Percentiles rank a stretch among this genome's conserved stretches.
phyloP scores from a whole-genome alignment of 2,888 invertebrate species.

The Troides aeacus region DNA sequence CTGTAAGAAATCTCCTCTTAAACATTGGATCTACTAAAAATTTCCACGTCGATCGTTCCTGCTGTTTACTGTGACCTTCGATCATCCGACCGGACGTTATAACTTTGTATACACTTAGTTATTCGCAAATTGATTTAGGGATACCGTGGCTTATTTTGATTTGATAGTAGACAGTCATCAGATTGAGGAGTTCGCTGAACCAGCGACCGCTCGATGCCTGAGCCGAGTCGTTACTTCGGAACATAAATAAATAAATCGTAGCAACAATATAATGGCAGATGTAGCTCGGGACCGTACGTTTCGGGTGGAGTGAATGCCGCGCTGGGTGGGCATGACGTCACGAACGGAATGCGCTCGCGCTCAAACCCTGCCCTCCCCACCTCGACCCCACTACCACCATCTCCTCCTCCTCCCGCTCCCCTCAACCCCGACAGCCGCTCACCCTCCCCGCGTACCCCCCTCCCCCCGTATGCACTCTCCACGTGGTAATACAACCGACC shows the following conservation, averaged over 20 bases:
- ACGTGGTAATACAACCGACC: slow-evolving; percentile 60
- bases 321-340: slow-evolving; percentile 80
- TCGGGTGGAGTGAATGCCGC: slow-evolving; percentile 71
- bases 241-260: slow-evolving; percentile 62
- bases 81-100: not conserved
- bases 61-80: not conserved
- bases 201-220: slow-evolving; percentile 40
- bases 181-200: slow-evolving; percentile 48
- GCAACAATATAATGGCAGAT: slow-evolving; percentile 63
- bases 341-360: slow-evolving; percentile 75
- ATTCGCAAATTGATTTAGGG: slow-evolving; percentile 38
- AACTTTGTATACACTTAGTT: no score
- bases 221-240: slow-evolving; percentile 49
- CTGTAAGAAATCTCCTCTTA: no score
- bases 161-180: slow-evolving; percentile 42
- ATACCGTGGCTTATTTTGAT: slow-evolving; percentile 47
- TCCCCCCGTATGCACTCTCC: slow-evolving; percentile 40
- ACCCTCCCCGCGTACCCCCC: slow-evolving; percentile 41
- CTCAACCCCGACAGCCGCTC: slow-evolving; percentile 42
- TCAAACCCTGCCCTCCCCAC: slow-evolving; percentile 45
- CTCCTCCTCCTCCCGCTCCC: slow-evolving; percentile 42
- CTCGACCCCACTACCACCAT: slow-evolving; percentile 42
- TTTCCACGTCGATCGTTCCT: not conserved
- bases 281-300: slow-evolving; percentile 53
- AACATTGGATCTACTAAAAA: not conserved